Evolutionary conservation across 2,888 invertebrate species (phyloP).

Genomic region (Clanis bilineata): DNA sequence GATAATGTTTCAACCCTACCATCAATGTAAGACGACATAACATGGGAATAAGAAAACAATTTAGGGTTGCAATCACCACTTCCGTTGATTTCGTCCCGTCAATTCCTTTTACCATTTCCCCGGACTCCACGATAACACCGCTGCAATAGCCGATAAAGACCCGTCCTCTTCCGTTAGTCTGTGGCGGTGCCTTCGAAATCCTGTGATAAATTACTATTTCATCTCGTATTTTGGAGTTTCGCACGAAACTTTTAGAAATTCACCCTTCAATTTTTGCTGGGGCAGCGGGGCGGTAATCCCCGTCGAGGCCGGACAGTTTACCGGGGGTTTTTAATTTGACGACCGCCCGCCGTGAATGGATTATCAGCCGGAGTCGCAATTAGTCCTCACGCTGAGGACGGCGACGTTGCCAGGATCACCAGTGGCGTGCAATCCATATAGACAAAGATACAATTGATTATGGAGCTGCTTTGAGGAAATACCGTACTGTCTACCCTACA

Average conservation of each 20-base stretch:
- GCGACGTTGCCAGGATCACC: constrained; percentile 52
- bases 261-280: constrained; percentile 52
- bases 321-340: constrained; percentile 77
- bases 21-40: neutral
- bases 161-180: constrained; percentile 65
- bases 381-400: constrained; percentile 63
- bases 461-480: too few species aligned
- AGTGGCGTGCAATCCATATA: too few species aligned
- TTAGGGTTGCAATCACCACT: constrained; percentile 17
- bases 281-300: constrained; percentile 37
- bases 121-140: constrained; percentile 50
- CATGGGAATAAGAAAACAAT: constrained; percentile 7
- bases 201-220: constrained; percentile 81
- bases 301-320: constrained; percentile 60
- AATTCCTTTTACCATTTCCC: constrained; percentile 38
- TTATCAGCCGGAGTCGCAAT: constrained; percentile 73
- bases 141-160: constrained; percentile 66
- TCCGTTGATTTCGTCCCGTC: constrained; percentile 32
- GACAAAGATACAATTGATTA: too few species aligned
- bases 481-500: too few species aligned
- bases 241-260: constrained; percentile 60
- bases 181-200: constrained; percentile 71
- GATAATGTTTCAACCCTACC: constrained; percentile 6
- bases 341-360: constrained; percentile 77
- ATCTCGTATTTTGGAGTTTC: constrained; percentile 72